A percentile compares a stretch with the other conserved stretches of the same genome.
Conservation (phyloP, 2,113 vertebrate genomes). For the Pterocles gutturalis region DNA sequence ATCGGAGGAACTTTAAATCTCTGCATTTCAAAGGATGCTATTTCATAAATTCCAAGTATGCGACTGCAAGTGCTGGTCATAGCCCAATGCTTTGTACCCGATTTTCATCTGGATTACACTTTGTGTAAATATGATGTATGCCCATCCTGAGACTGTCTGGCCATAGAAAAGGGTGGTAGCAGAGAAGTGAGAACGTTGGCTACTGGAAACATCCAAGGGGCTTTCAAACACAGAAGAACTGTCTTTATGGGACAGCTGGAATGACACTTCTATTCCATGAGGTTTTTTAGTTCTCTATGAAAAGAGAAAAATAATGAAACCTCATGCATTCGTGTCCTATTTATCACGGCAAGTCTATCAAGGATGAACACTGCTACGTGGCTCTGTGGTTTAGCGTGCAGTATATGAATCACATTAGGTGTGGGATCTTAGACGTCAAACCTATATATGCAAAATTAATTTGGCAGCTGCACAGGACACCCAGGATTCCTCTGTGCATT, state of each 20-base stretch:
- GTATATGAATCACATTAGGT: neutral
- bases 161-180: neutral
- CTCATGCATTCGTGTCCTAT: fast-evolving
- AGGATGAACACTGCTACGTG: neutral
- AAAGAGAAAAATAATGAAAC: neutral
- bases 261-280: neutral
- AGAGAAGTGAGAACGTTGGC: neutral
- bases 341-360: neutral
- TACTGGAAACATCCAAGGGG: neutral
- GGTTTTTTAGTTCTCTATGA: neutral
- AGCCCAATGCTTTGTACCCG: neutral
- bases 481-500: neutral
- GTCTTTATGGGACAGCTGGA: neutral
- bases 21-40: neutral
- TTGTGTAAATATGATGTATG: neutral
- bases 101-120: neutral
- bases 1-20: neutral
- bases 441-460: neutral
- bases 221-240: neutral
- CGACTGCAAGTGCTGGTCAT: neutral
- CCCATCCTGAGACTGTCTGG: neutral
- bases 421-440: fast-evolving
- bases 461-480: neutral
- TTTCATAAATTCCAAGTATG: neutral
- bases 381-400: neutral